phyloP scores from a whole-genome alignment of 2,888 invertebrate genomes.

The Scelioninae gen. 1 region DNA sequence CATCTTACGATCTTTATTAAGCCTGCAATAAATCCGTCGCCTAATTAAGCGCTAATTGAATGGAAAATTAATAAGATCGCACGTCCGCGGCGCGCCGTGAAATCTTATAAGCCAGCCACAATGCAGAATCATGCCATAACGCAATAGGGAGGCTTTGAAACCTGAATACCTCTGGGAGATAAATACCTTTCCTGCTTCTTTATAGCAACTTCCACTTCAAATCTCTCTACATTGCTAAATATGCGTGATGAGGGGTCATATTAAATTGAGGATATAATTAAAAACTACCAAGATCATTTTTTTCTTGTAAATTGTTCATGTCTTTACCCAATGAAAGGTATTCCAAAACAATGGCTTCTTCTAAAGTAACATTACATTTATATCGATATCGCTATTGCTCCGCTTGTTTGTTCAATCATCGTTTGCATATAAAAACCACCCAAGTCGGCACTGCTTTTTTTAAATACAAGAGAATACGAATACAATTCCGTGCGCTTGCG shows the following conservation, averaged over 20 bases:
- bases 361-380: conserved; percentile 16
- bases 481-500: conserved; percentile 55
- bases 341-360: conserved; percentile 15
- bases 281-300: conserved; percentile 38
- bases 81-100: conserved; percentile 70
- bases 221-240: conserved; percentile 59
- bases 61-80: conserved; percentile 80
- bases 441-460: conserved; percentile 35
- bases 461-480: conserved; percentile 63
- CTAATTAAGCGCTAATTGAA: conserved; percentile 79
- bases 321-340: not conserved
- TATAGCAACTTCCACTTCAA: conserved; percentile 64
- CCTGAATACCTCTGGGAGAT: conserved; percentile 68
- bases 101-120: conserved; percentile 77
- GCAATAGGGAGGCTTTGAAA: conserved; percentile 68
- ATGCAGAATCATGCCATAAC: conserved; percentile 72
- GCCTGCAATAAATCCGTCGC: conserved; percentile 72
- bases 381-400: conserved; percentile 21
- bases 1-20: conserved; percentile 66
- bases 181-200: conserved; percentile 69
- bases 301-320: not conserved
- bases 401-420: conserved; percentile 46
- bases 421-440: conserved; percentile 56
- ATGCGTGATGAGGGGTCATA: conserved; percentile 51
- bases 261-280: conserved; percentile 60